These are phyloP conservation scores for Myrmophylax atrothorax DNA, from an alignment of 2,113 vertebrate genomes.

Conservation along the genomic window DNA sequence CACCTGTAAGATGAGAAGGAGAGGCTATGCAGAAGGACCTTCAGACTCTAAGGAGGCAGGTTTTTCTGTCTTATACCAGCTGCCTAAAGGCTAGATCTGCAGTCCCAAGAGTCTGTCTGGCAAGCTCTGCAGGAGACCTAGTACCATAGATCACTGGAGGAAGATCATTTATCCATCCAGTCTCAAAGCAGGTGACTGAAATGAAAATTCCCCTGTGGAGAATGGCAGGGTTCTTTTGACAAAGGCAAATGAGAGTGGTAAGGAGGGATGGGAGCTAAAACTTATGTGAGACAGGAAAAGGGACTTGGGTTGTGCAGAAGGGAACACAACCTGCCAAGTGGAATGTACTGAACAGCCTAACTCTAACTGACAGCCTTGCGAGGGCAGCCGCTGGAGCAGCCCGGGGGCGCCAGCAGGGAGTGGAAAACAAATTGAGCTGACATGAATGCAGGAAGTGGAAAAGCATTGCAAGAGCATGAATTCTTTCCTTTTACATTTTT, in stretches of 20 bases:
- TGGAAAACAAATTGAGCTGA: not conserved
- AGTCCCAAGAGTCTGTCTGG: not conserved
- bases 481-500: not conserved
- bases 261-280: not conserved
- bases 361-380: not conserved
- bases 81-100: not conserved
- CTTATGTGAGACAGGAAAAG: not conserved
- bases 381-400: slow-evolving; percentile 16
- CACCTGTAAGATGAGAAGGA: not conserved
- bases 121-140: not conserved
- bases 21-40: not conserved
- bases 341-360: slow-evolving; percentile 4
- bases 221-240: not conserved
- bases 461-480: not conserved
- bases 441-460: not conserved
- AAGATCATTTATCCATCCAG: not conserved
- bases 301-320: not conserved
- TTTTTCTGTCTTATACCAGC: not conserved
- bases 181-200: not conserved
- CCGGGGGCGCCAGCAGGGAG: not conserved
- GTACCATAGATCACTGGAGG: not conserved
- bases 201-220: not conserved
- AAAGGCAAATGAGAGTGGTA: not conserved
- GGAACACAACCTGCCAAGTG: not conserved
- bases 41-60: not conserved